These are phyloP conservation scores for Amiota communis DNA, from an alignment of 2,888 invertebrate genomes.

Conservation along the genomic window DNA sequence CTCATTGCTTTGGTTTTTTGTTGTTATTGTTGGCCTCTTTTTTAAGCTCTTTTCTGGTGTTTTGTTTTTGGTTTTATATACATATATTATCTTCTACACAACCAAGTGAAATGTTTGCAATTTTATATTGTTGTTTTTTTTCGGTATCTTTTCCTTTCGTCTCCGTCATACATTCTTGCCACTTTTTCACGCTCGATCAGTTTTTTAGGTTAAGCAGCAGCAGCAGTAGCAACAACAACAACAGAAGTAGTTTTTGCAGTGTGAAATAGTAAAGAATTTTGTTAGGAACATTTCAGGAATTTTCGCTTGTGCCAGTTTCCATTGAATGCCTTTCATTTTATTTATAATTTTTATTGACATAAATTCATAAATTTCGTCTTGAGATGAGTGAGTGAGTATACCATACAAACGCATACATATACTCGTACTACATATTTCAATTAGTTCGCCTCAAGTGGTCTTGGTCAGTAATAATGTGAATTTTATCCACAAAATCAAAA, in stretches of 20 bases:
- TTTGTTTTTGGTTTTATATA: not conserved
- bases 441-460: not conserved
- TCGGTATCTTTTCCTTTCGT: not conserved
- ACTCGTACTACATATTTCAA: not conserved
- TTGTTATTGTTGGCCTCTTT: not conserved
- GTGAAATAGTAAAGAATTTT: conserved; percentile 18
- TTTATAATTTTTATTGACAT: conserved; percentile 5
- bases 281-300: not conserved
- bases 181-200: conserved; percentile 31
- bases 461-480: not conserved
- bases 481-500: not conserved
- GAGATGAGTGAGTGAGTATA: no score
- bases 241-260: not conserved
- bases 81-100: not conserved
- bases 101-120: conserved; percentile 18
- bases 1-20: not conserved
- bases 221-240: not conserved
- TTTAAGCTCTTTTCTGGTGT: not conserved
- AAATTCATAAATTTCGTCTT: conserved; percentile 6
- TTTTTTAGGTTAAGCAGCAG: conserved; percentile 31
- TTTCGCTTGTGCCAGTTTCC: conserved; percentile 10
- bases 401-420: not conserved
- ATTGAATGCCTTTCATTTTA: not conserved
- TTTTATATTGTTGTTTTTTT: conserved; percentile 25
- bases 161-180: conserved; percentile 14